Evolutionary conservation across 2,888 invertebrate species (phyloP), one percentile per base, ranked within the genome.

Genomic region (Trachelus troglodyta): DNA sequence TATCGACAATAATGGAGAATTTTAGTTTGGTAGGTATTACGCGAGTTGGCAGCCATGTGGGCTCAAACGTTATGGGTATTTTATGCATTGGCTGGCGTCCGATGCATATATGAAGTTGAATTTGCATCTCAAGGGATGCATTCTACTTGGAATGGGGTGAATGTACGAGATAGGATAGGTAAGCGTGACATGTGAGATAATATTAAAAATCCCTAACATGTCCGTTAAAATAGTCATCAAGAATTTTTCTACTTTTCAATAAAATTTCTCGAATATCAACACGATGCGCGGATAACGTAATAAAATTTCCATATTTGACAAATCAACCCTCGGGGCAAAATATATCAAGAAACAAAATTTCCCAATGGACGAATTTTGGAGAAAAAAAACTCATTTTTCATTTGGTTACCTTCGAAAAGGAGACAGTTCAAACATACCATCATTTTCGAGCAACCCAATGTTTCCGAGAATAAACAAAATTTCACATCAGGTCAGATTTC

Each of bases 31-130:
- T 23, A 56, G 56, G 56, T 56, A 56, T 56, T 23, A 56, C 56
- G 56, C 56, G 23, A 56, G 56, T 56, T 56, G 56, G 56, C 23
- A 56, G 56, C 56, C 56, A 56, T 23, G 56, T 56, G 71, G 71
- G 71, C 34, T 71, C 34, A 23, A 71, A 71, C 71, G 71, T 71
- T 71, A 71, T 31, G 71, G 71, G 33, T 71, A 71, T 71, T 71
- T 71, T 71, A 71, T 71, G 71, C 71, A 71, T 71, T 33, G 71
- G 34, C 71, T 71, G 31, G 31, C 33, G 31, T 71, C 31, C 34
- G 71, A 71, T 71, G 71, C 71, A 71, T 71, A 34, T 34, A 71
- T 71, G 71, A 34, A 71, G 71, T 71, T 31, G 34, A 71, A 71
- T 71, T 71, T 71, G 71, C 71, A 71, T 71, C 71, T 30, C 71